Percentiles rank a stretch among this genome's conserved stretches.
phyloP scores from a whole-genome alignment of 2,113 vertebrate species.

The Proterorhinus semilunaris region DNA sequence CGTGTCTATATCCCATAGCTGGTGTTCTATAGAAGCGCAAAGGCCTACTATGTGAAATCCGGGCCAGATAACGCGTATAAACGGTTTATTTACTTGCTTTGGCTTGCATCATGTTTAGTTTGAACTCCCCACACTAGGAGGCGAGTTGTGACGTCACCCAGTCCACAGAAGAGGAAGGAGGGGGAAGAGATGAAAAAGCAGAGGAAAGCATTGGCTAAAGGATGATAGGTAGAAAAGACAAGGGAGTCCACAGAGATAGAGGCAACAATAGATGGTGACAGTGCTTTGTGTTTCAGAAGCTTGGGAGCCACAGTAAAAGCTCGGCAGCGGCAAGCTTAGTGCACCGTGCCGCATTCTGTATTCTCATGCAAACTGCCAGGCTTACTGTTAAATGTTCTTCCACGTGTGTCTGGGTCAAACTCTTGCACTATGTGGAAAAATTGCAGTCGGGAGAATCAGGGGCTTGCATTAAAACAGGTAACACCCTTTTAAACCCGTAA shows the following conservation, averaged over 20 bases:
- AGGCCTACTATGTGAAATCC: slow-evolving; percentile 18
- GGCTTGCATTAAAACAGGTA: no score
- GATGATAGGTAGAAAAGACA: slow-evolving; percentile 37
- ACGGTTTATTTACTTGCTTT: slow-evolving; percentile 50
- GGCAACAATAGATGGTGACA: slow-evolving; percentile 14
- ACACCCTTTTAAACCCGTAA: no score
- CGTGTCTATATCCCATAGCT: slow-evolving; percentile 22
- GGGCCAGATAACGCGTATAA: slow-evolving; percentile 48
- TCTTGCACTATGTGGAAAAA: background rate
- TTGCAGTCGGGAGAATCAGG: background rate
- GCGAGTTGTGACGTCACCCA: slow-evolving; percentile 33
- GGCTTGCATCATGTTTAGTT: slow-evolving; percentile 47
- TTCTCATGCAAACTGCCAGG: slow-evolving; percentile 2
- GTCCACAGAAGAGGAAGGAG: background rate
- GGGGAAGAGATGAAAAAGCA: slow-evolving; percentile 11
- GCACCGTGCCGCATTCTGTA: slow-evolving; percentile 1
- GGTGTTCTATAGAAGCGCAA: slow-evolving; percentile 27
- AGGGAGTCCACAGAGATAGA: slow-evolving; percentile 12
- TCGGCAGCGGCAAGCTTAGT: background rate
- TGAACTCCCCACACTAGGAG: slow-evolving; percentile 38
- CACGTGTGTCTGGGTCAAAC: background rate
- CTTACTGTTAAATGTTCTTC: background rate
- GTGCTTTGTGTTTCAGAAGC: slow-evolving; percentile 12
- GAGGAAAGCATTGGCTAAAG: slow-evolving; percentile 12
- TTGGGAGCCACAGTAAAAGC: background rate